Percentiles rank a stretch among this genome's conserved stretches.
Evolutionary conservation across 1,140 invertebrate genomes (phyloP).

Genomic region (Zaprionus tsacasi): DNA sequence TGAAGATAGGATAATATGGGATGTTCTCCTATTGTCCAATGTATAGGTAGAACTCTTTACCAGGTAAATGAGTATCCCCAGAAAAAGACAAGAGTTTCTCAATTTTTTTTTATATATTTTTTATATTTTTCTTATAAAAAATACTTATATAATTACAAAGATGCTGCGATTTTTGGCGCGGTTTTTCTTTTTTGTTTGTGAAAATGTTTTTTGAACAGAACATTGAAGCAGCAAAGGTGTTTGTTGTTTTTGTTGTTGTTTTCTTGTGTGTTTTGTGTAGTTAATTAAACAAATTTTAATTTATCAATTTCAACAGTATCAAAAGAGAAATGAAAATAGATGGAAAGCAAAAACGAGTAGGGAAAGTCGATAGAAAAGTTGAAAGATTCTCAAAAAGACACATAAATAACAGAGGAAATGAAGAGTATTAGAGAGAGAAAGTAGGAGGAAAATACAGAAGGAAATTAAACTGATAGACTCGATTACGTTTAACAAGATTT

Average conservation of each 20-base stretch:
- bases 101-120: slow-evolving; percentile 70
- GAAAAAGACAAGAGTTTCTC: not conserved
- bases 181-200: slow-evolving; percentile 60
- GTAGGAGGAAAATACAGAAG: slow-evolving; percentile 39
- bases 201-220: slow-evolving; percentile 55
- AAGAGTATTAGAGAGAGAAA: slow-evolving; percentile 24
- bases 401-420: slow-evolving; percentile 49
- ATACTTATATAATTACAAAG: slow-evolving; percentile 83
- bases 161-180: slow-evolving; percentile 81
- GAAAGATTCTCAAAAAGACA: slow-evolving; percentile 26
- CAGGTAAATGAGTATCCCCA: too few relatives aligned
- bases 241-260: slow-evolving; percentile 33
- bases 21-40: too few relatives aligned
- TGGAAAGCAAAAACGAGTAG: slow-evolving; percentile 21
- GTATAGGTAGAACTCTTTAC: not conserved
- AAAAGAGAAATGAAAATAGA: slow-evolving; percentile 28
- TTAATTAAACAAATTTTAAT: slow-evolving; percentile 75
- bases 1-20: not conserved
- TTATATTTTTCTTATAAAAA: slow-evolving; percentile 83
- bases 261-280: slow-evolving; percentile 50
- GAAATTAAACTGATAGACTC: slow-evolving; percentile 23
- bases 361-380: slow-evolving; percentile 22
- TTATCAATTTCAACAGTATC: slow-evolving; percentile 63
- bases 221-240: slow-evolving; percentile 66
- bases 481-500: slow-evolving; percentile 3